Evolutionary conservation across 1,140 invertebrate genomes (phyloP).

Genomic region (Hesperophylax magnus): DNA sequence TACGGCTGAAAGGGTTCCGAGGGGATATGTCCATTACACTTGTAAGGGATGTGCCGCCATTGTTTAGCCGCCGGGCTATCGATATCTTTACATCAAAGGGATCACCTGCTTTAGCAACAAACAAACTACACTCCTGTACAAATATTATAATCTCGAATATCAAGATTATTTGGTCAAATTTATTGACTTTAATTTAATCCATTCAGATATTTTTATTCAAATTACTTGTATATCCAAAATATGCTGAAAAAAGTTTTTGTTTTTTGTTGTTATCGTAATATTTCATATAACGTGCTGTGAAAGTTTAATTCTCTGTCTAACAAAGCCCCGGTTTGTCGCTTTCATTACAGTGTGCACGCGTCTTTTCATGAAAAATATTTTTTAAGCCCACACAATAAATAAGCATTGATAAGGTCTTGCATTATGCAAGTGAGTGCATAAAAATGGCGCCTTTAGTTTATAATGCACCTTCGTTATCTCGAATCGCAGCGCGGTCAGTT

Average conservation of each 20-base stretch:
- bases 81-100: slow-evolving; percentile 28
- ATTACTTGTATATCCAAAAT: background rate
- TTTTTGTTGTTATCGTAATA: background rate
- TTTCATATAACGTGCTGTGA: background rate
- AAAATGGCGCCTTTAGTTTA: slow-evolving; percentile 50
- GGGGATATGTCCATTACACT: slow-evolving; percentile 47
- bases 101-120: background rate
- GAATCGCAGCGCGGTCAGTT: slow-evolving; percentile 33
- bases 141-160: no score
- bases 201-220: background rate
- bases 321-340: slow-evolving; percentile 12
- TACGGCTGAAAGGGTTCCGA: slow-evolving; percentile 46
- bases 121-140: no score
- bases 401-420: slow-evolving; percentile 55
- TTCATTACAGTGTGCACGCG: slow-evolving; percentile 28
- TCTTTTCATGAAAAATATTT: slow-evolving; percentile 29
- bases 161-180: no score
- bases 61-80: slow-evolving; percentile 36
- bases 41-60: slow-evolving; percentile 35
- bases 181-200: no score
- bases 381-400: slow-evolving; percentile 45
- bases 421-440: slow-evolving; percentile 49
- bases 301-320: background rate
- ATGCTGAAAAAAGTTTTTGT: background rate
- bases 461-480: slow-evolving; percentile 47